Percentiles rank a stretch among this genome's conserved stretches.
phyloP scores from a whole-genome alignment of 2,113 vertebrate species.

The Campylomormyrus numenius region DNA sequence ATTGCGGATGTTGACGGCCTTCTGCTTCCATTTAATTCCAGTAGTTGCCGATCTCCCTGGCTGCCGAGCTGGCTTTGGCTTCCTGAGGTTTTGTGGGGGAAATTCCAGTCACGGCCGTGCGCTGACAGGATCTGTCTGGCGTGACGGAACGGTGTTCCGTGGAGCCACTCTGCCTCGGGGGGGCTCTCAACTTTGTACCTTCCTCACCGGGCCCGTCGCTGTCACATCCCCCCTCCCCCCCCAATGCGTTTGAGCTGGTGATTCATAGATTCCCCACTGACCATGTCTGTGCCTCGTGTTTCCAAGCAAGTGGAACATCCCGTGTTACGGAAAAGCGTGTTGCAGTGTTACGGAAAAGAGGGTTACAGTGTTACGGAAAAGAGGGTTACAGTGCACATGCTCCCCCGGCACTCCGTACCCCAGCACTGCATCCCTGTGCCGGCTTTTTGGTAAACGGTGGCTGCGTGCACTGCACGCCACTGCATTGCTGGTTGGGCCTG shows the following conservation, averaged over 20 bases:
- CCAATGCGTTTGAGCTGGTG: background rate
- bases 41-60: slow-evolving; percentile 43
- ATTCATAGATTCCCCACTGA: slow-evolving; percentile 13
- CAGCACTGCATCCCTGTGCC: slow-evolving; percentile 28
- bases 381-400: slow-evolving; percentile 31
- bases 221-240: background rate
- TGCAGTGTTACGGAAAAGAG: background rate
- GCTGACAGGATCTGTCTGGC: slow-evolving; percentile 56
- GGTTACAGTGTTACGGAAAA: background rate
- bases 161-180: slow-evolving; percentile 11
- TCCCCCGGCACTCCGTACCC: background rate
- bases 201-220: background rate
- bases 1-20: background rate
- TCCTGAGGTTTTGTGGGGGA: slow-evolving; percentile 53
- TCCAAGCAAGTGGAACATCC: background rate
- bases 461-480: background rate
- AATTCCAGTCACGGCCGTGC: slow-evolving; percentile 42
- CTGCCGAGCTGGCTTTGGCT: slow-evolving; percentile 38
- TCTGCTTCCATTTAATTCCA: slow-evolving; percentile 35
- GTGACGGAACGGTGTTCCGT: slow-evolving; percentile 40
- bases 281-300: background rate
- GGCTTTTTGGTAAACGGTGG: background rate
- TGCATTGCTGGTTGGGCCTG: background rate
- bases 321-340: slow-evolving; percentile 18
- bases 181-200: slow-evolving; percentile 15